Percentiles rank a stretch among this genome's conserved stretches.
Conservation (phyloP, 2,888 invertebrate species). For the Pyralis farinalis region DNA sequence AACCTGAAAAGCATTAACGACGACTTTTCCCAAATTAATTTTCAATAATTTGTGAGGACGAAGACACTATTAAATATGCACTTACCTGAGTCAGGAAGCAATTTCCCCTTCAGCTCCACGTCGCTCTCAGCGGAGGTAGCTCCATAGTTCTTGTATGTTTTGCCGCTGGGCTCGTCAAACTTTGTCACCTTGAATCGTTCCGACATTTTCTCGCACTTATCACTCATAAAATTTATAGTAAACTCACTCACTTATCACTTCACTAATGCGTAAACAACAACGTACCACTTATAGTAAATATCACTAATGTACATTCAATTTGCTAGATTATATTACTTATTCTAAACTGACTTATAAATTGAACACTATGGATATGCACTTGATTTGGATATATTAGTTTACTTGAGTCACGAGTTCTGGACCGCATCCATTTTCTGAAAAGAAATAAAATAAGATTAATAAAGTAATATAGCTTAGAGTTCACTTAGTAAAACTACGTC, state of each 20-base stretch:
- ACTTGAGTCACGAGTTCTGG: neutral
- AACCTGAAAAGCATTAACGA: no score
- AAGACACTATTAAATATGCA: neutral
- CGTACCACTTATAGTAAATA: no score
- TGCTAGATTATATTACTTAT: no score
- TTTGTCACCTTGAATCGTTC: constrained; percentile 83
- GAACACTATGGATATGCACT: constrained; percentile 25
- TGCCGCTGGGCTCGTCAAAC: constrained; percentile 76
- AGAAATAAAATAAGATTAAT: neutral
- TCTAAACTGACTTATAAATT: constrained; percentile 17
- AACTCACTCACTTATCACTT: constrained; percentile 13
- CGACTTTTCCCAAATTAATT: no score
- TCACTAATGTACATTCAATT: no score
- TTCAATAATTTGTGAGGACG: no score
- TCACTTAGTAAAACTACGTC: no score
- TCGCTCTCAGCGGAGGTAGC: constrained; percentile 77
- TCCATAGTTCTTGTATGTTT: constrained; percentile 79
- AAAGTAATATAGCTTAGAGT: no score
- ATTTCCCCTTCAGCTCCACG: constrained; percentile 65
- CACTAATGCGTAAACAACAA: neutral
- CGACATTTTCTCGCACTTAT: constrained; percentile 65
- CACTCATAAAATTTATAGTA: neutral
- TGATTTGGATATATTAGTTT: constrained; percentile 15
- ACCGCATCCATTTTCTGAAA: constrained; percentile 9
- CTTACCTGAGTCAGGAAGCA: constrained; percentile 68